Evolutionary conservation across 2,797 vertebrate species (phyloP).

Genomic region (Oryzias sinensis): DNA sequence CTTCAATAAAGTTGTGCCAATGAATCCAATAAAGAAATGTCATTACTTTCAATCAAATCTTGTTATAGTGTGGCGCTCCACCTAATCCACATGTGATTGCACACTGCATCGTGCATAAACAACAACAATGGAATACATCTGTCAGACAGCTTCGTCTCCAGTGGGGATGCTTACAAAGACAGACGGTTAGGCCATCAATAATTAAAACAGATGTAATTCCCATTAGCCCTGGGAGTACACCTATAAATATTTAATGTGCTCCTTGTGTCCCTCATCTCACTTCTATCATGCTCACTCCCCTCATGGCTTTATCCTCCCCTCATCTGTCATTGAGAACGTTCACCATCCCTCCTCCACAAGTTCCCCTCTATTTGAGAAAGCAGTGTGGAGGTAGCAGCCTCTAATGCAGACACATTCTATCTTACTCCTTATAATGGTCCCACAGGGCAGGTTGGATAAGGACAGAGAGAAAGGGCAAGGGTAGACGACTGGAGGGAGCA

Average conservation of each 20-base stretch:
- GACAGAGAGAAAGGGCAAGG: conserved; percentile 43
- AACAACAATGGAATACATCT: conserved; percentile 62
- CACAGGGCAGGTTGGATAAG: conserved; percentile 51
- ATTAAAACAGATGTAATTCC: conserved; percentile 82
- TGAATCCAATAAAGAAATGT: conserved; percentile 16
- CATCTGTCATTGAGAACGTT: conserved; percentile 47
- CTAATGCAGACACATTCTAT: conserved; percentile 35
- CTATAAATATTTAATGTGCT: conserved; percentile 79
- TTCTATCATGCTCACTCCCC: conserved; percentile 30
- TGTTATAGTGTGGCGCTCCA: conserved; percentile 5
- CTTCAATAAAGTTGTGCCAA: conserved; percentile 10
- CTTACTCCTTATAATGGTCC: conserved; percentile 63
- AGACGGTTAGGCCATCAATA: conserved; percentile 79
- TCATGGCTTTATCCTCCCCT: conserved; percentile 34
- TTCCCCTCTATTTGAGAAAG: conserved; percentile 20
- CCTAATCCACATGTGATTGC: conserved; percentile 28
- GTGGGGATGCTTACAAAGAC: conserved; percentile 68
- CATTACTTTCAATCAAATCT: conserved; percentile 20
- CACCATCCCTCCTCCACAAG: conserved; percentile 12
- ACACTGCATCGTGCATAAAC: conserved; percentile 50
- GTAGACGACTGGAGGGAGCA: conserved; percentile 23
- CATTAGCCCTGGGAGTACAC: conserved; percentile 70
- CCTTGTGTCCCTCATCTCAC: conserved; percentile 41
- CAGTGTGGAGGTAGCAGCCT: conserved; percentile 21
- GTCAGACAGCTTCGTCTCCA: conserved; percentile 53